phyloP scores from a whole-genome alignment of 2,888 invertebrate genomes.

The Teinopalpus imperialis region DNA sequence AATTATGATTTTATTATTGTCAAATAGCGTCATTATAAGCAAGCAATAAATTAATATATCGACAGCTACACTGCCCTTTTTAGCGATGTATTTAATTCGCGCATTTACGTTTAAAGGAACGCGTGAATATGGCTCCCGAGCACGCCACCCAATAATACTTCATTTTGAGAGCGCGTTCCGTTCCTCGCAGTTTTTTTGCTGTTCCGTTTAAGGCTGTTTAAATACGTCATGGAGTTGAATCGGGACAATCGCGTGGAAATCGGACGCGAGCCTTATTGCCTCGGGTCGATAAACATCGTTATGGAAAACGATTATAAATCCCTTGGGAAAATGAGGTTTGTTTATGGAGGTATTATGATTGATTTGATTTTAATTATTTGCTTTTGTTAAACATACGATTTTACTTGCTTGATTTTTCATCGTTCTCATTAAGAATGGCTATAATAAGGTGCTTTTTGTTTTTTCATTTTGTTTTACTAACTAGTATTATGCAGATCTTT shows the following conservation, averaged over 20 bases:
- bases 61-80: background rate
- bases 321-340: constrained; percentile 25
- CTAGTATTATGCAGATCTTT: too few species aligned
- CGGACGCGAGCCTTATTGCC: constrained; percentile 46
- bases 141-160: constrained; percentile 27
- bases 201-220: constrained; percentile 31
- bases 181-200: constrained; percentile 15
- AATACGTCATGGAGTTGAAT: constrained; percentile 38
- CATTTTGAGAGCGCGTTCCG: constrained; percentile 34
- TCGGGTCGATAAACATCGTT: constrained; percentile 39
- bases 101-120: constrained; percentile 9
- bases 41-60: constrained; percentile 8
- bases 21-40: too few species aligned
- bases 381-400: too few species aligned
- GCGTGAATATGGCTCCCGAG: constrained; percentile 1
- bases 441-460: too few species aligned
- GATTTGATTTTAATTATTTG: constrained; percentile 18
- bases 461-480: too few species aligned
- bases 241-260: constrained; percentile 55
- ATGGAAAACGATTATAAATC: constrained; percentile 32
- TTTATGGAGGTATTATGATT: constrained; percentile 14
- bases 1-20: too few species aligned
- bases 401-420: too few species aligned
- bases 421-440: too few species aligned
- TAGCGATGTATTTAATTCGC: background rate